phyloP scores from a whole-genome alignment of 2,113 vertebrate species.

The Cynoglossus semilaevis region DNA sequence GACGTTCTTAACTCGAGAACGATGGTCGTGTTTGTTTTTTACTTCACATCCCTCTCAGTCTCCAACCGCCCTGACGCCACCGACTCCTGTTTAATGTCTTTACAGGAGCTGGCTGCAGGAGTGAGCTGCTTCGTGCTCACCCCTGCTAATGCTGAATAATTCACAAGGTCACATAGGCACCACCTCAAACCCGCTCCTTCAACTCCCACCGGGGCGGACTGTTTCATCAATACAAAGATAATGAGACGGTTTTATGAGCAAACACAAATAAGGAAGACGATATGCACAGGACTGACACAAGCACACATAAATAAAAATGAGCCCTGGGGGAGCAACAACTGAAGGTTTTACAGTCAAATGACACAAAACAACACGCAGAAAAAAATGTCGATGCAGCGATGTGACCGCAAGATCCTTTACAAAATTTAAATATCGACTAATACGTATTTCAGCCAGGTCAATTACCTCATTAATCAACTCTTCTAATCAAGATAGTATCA shows the following conservation, averaged over 20 bases:
- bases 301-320: not conserved
- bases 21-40: not conserved
- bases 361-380: too few relatives aligned
- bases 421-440: too few relatives aligned
- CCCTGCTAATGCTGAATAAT: constrained; percentile 27
- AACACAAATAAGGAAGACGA: not conserved
- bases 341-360: not conserved
- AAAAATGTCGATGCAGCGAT: too few relatives aligned
- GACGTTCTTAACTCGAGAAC: not conserved
- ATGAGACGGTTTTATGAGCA: constrained; percentile 10
- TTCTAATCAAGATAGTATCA: too few relatives aligned
- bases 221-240: constrained; percentile 13
- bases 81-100: too few relatives aligned
- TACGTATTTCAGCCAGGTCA: too few relatives aligned
- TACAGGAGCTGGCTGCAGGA: not conserved
- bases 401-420: too few relatives aligned
- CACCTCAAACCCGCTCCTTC: constrained; percentile 6
- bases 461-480: too few relatives aligned
- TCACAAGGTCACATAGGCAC: constrained; percentile 29
- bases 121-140: constrained; percentile 4
- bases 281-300: not conserved
- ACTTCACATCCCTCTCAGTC: too few relatives aligned
- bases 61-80: too few relatives aligned
- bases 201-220: constrained; percentile 1
- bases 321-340: not conserved